Conservation (phyloP, 2,113 vertebrate species). For the Catharus minimus region DNA sequence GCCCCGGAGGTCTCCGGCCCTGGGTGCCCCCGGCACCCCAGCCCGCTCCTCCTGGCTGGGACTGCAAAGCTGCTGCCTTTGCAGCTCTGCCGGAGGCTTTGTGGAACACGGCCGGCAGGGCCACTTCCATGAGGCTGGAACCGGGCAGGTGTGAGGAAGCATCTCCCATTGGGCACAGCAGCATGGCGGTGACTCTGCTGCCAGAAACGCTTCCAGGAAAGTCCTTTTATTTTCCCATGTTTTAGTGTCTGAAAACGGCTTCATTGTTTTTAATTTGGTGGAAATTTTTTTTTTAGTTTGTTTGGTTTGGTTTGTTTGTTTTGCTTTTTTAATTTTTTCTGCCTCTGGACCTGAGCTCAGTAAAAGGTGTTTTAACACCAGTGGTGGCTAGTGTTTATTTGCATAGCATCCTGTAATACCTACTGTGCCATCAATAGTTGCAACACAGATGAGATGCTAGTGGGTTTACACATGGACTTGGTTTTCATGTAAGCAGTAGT, state of each 20-base stretch:
- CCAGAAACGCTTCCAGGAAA: neutral
- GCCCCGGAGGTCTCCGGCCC: no score
- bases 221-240: fast-evolving
- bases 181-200: fast-evolving
- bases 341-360: fast-evolving
- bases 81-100: fast-evolving
- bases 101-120: fast-evolving
- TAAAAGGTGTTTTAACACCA: neutral
- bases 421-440: neutral
- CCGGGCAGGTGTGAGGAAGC: neutral
- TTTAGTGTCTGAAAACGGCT: neutral
- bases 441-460: neutral
- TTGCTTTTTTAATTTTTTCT: neutral
- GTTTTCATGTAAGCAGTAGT: no score
- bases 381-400: neutral
- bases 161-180: neutral
- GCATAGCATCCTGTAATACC: fast-evolving
- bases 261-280: neutral
- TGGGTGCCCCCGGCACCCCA: neutral
- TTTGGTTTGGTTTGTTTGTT: neutral
- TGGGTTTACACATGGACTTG: fast-evolving
- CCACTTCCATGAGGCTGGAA: no score
- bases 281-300: neutral
- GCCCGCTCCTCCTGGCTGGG: neutral
- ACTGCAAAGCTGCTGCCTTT: neutral